Evolutionary conservation across 2,797 vertebrate species (phyloP).

Genomic region (Hyperoplus lanceolatus): DNA sequence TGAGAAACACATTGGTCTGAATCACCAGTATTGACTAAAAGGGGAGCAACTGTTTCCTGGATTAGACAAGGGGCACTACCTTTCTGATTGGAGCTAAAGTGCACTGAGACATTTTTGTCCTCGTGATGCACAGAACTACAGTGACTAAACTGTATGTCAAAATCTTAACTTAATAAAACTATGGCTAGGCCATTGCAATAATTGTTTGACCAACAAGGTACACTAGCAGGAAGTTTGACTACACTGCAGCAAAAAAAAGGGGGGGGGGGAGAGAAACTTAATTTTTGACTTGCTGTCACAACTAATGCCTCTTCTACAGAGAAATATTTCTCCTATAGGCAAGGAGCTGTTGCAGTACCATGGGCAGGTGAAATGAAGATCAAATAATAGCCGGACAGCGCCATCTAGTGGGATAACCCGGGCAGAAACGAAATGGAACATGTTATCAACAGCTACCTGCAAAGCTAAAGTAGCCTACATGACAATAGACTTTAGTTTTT

Average conservation of each 20-base stretch:
- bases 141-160: not conserved
- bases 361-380: not conserved
- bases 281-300: not conserved
- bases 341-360: not conserved
- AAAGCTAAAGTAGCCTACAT: not conserved
- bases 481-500: not conserved
- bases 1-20: conserved; percentile 10
- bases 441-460: not conserved
- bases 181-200: not conserved
- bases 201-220: not conserved
- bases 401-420: conserved; percentile 57
- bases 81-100: not conserved
- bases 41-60: conserved; percentile 7
- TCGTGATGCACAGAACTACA: not conserved
- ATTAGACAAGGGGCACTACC: not conserved
- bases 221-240: not conserved
- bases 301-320: too few relatives aligned
- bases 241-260: not conserved
- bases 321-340: too few relatives aligned
- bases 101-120: not conserved
- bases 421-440: not conserved
- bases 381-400: conserved; percentile 14
- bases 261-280: not conserved
- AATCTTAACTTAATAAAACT: too few relatives aligned
- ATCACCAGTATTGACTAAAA: not conserved